Evolutionary conservation across 2,888 invertebrate genomes (phyloP).

Genomic region (Hypercompe scribonia): DNA sequence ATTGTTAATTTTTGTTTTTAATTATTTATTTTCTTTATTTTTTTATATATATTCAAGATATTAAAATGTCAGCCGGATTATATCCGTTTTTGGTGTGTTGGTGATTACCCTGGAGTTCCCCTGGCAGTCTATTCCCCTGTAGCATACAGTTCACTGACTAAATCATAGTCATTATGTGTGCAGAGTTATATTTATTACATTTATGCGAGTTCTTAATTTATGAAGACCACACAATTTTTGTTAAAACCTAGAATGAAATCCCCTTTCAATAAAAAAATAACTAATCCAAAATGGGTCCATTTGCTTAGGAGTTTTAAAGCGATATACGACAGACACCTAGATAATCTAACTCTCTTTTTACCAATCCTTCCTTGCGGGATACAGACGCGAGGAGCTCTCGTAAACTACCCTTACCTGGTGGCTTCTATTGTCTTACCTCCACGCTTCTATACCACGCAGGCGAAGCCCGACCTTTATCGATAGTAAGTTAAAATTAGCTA

Average conservation of each 20-base stretch:
- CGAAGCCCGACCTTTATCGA: background rate
- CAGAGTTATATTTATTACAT: background rate
- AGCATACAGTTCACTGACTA: background rate
- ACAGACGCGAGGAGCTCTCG: background rate
- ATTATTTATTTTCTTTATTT: too few species aligned
- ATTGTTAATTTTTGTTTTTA: background rate
- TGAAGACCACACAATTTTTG: too few species aligned
- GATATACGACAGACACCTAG: background rate
- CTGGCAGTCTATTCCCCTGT: background rate
- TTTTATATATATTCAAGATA: background rate
- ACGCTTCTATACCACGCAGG: background rate
- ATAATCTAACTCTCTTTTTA: background rate
- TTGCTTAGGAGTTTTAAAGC: background rate
- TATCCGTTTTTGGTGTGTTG: background rate
- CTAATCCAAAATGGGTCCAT: background rate
- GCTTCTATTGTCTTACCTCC: background rate
- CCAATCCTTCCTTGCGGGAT: background rate
- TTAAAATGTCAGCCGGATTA: background rate
- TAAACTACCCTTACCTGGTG: background rate
- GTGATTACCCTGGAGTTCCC: background rate
- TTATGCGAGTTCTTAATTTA: too few species aligned
- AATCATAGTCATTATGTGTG: background rate
- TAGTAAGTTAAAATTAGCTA: background rate
- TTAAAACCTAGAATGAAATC: too few species aligned
- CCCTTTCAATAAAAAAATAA: too few species aligned